Conservation (phyloP, 2,113 vertebrate species). For the Hydrochoerus hydrochaeris region DNA sequence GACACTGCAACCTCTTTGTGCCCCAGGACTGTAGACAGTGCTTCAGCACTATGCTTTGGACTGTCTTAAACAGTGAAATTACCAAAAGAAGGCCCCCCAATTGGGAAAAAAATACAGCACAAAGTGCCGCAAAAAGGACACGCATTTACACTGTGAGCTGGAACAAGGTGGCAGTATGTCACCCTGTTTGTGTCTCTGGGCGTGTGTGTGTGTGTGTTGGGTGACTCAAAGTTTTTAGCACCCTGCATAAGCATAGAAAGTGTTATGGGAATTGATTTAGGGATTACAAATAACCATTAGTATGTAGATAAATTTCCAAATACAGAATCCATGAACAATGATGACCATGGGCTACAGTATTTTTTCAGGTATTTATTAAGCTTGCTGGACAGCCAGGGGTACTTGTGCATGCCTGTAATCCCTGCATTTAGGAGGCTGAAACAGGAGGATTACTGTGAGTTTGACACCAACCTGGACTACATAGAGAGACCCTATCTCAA, state of each 20-base stretch:
- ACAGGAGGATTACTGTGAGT: neutral
- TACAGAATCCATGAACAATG: neutral
- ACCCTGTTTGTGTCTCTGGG: neutral
- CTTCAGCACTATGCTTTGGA: neutral
- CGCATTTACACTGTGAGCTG: neutral
- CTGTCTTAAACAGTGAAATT: neutral
- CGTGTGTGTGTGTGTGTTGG: no score
- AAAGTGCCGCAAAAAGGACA: neutral
- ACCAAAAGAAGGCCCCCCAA: neutral
- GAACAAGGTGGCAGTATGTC: neutral
- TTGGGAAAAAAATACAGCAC: neutral
- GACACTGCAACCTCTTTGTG: neutral
- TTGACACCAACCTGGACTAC: neutral
- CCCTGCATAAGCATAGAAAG: accelerated
- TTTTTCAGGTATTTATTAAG: neutral
- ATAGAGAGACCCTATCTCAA: neutral
- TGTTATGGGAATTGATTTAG: neutral
- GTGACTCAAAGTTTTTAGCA: neutral
- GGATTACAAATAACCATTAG: neutral
- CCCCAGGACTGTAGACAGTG: neutral
- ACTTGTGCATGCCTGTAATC: neutral
- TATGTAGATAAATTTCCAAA: neutral
- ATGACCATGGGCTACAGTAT: neutral
- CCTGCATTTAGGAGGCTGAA: neutral
- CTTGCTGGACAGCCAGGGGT: neutral